Evolutionary conservation across 2,113 vertebrate species (phyloP).

Genomic region (Semicossyphus pulcher): DNA sequence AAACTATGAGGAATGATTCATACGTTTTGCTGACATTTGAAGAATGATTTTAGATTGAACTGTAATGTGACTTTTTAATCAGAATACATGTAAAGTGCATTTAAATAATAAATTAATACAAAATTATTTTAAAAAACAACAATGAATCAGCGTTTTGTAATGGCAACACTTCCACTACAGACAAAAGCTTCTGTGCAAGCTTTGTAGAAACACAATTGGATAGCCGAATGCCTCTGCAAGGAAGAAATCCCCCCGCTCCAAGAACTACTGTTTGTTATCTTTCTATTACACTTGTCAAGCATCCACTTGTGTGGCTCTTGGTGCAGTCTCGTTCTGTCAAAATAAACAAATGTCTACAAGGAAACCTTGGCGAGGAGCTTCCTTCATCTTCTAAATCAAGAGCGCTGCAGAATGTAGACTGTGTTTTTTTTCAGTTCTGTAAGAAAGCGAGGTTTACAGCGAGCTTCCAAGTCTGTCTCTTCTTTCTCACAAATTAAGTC

Average conservation of each 20-base stretch:
- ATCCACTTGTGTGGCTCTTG: constrained; percentile 57
- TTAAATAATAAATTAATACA: neutral
- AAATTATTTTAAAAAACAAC: no score
- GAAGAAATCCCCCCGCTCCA: constrained; percentile 5
- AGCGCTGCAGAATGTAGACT: constrained; percentile 9
- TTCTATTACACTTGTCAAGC: constrained; percentile 46
- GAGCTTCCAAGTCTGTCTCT: constrained; percentile 5
- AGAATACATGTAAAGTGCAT: neutral
- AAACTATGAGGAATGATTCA: neutral
- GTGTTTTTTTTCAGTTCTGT: neutral
- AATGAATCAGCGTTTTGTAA: no score
- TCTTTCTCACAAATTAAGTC: constrained; percentile 35
- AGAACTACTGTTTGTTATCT: constrained; percentile 51
- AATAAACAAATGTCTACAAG: constrained; percentile 55
- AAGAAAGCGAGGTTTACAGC: constrained; percentile 10
- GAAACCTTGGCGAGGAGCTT: constrained; percentile 32
- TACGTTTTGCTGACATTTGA: neutral
- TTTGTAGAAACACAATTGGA: neutral
- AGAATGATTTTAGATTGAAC: neutral
- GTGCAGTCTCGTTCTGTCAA: constrained; percentile 29
- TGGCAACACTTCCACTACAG: neutral
- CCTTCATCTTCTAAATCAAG: constrained; percentile 31
- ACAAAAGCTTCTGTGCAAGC: neutral
- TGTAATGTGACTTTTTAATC: neutral
- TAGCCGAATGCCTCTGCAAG: neutral